Evolutionary conservation across 1,140 invertebrate species (phyloP), one percentile per base, ranked within the genome.

Genomic region (Tetramorium alpestre): DNA sequence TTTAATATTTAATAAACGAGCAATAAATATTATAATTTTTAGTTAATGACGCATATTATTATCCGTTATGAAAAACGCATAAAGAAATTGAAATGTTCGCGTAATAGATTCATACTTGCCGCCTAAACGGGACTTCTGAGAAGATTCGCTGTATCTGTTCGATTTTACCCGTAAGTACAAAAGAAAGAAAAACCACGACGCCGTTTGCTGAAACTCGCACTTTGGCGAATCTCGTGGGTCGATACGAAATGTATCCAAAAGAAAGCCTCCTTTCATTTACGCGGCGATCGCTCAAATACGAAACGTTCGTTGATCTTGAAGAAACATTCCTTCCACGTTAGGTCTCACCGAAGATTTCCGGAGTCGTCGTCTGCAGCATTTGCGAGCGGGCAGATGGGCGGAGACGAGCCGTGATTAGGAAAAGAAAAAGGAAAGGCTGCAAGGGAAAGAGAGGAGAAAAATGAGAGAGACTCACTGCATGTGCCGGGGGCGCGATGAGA

Each of bases 101-200:
- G n/a, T 56, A 56, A 76, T 13, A 76, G 33, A 76, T 76, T 41
- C n/a, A 60, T 76, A 76, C 6, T 58, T 76, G 33, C n/a, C 73
- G 51, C 51, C 33, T 64, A 33, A 49, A n/a, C 0, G 25, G 22
- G 3, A 51, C 7, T 70, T 70, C 41, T 69, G 0, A 69, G 2
- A 69, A 28, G 10, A 25, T 69, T 49, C 2, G 54, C 13, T 10
- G 13, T 16, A 38, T 64, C 28, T 38, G 16, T 64, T 38, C 28
- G 6, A 28, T 49, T 49, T 49, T 22, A 22, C n/a, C 18, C 3
- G 33, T 8, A 2, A 11, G 33, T 0, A 41, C 33, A 33, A 33
- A 33, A 33, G 33, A 4, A 33, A 33, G 33, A 33, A 33, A 33
- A 33, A 33, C 41, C 11, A 2, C 10, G 1, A n/a, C 11, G 28